Conservation (phyloP, 2,888 invertebrate species). For the Meiosimyza platycephala region DNA sequence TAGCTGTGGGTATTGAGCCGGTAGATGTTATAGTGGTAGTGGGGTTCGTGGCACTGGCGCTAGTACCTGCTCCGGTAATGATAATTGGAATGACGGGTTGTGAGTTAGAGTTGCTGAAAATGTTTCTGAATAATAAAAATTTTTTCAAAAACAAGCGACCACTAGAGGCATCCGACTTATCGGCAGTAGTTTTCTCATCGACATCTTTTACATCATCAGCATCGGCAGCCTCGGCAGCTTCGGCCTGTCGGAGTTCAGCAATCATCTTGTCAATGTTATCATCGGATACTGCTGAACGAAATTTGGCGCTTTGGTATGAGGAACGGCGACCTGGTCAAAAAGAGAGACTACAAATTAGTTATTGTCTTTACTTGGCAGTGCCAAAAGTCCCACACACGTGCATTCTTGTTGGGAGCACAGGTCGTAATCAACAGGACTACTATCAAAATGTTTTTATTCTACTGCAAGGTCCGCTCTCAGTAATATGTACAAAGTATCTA, state of each 20-base stretch:
- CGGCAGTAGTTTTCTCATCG: conserved; percentile 14
- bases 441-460: too few species aligned
- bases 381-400: too few species aligned
- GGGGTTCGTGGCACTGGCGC: conserved; percentile 31
- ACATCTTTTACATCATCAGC: conserved; percentile 14
- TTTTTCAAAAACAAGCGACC: conserved; percentile 61
- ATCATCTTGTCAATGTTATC: conserved; percentile 15
- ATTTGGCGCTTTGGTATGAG: conserved; percentile 45
- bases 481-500: too few species aligned
- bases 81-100: conserved; percentile 61
- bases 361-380: background rate
- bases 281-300: conserved; percentile 44
- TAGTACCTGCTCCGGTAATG: conserved; percentile 50
- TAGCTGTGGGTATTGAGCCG: conserved; percentile 51
- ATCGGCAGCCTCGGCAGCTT: conserved; percentile 9
- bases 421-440: too few species aligned
- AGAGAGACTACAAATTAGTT: background rate
- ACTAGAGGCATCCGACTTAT: conserved; percentile 54
- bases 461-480: too few species aligned
- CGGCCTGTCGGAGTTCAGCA: conserved; percentile 31
- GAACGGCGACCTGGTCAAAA: conserved; percentile 44
- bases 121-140: conserved; percentile 58
- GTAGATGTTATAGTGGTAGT: conserved; percentile 47
- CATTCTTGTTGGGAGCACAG: too few species aligned
- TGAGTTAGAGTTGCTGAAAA: conserved; percentile 50